These are phyloP conservation scores for Diprion similis DNA, from an alignment of 1,140 invertebrate genomes.

Conservation along the genomic window DNA sequence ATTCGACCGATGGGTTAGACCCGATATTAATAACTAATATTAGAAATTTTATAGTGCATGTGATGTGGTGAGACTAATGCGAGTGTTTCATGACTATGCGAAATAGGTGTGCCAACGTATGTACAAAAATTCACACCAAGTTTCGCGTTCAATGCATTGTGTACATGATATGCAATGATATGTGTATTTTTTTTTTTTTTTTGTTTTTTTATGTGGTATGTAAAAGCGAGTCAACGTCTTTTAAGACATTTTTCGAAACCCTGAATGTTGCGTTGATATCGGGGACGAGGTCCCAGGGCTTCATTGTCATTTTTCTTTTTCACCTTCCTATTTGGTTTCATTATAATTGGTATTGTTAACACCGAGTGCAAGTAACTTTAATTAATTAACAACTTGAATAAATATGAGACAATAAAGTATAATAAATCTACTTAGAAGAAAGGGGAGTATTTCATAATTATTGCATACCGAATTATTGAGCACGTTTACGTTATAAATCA, in stretches of 20 bases:
- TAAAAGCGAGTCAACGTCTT: no score
- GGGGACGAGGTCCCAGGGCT: no score
- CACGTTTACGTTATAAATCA: constrained; percentile 7
- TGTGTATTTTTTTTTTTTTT: no score
- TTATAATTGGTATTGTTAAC: constrained; percentile 14
- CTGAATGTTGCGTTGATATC: no score
- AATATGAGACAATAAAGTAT: constrained; percentile 26
- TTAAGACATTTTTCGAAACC: no score
- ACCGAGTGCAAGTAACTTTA: background rate
- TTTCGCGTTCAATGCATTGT: background rate
- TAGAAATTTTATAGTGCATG: background rate
- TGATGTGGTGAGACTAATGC: background rate
- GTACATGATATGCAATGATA: no score
- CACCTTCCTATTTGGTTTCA: constrained; percentile 10
- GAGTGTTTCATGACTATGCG: background rate
- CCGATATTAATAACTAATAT: background rate
- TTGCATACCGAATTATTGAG: constrained; percentile 39
- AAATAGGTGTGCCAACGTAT: background rate
- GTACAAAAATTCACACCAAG: background rate
- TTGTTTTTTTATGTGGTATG: no score
- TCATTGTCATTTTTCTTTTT: background rate
- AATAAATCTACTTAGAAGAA: constrained; percentile 33
- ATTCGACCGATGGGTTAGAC: background rate
- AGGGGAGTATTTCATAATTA: constrained; percentile 38
- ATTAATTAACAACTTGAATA: constrained; percentile 24